These are phyloP conservation scores for Yponomeuta malinellus DNA, from an alignment of 2,888 invertebrate species.

Conservation along the genomic window DNA sequence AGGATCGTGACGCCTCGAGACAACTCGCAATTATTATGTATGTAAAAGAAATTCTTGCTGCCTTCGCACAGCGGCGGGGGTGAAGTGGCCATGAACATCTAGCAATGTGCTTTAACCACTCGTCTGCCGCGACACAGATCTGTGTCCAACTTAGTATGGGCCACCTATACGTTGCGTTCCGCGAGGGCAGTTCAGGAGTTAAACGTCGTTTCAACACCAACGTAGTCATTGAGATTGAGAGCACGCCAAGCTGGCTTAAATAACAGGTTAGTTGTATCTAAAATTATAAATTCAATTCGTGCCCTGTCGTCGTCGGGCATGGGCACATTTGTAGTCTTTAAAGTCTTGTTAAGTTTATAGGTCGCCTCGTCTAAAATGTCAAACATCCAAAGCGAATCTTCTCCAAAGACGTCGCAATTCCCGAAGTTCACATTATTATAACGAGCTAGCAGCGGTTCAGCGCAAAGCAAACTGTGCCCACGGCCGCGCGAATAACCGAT, in stretches of 20 bases:
- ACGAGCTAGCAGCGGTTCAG: slow-evolving; percentile 60
- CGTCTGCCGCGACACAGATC: too few species aligned
- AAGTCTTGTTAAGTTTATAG: slow-evolving; percentile 6
- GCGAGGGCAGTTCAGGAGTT: too few species aligned
- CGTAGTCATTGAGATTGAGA: not conserved
- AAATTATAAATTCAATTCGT: slow-evolving; percentile 1
- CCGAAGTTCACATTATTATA: slow-evolving; percentile 75
- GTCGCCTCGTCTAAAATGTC: slow-evolving; percentile 28
- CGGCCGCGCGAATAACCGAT: slow-evolving; percentile 65
- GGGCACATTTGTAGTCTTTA: slow-evolving; percentile 1
- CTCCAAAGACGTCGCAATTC: slow-evolving; percentile 67
- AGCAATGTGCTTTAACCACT: not conserved
- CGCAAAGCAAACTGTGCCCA: slow-evolving; percentile 72
- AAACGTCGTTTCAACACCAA: not conserved
- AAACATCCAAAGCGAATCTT: slow-evolving; percentile 41
- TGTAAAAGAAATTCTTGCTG: slow-evolving; percentile 73
- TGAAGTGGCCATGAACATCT: slow-evolving; percentile 33
- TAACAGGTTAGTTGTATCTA: not conserved
- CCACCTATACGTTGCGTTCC: too few species aligned
- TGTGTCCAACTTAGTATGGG: too few species aligned
- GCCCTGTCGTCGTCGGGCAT: not conserved
- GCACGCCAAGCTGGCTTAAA: not conserved
- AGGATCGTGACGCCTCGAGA: slow-evolving; percentile 74
- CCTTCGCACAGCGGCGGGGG: slow-evolving; percentile 40
- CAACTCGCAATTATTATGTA: slow-evolving; percentile 74